These are phyloP conservation scores for Gari tellinella DNA, from an alignment of 2,888 invertebrate species.

Conservation along the genomic window DNA sequence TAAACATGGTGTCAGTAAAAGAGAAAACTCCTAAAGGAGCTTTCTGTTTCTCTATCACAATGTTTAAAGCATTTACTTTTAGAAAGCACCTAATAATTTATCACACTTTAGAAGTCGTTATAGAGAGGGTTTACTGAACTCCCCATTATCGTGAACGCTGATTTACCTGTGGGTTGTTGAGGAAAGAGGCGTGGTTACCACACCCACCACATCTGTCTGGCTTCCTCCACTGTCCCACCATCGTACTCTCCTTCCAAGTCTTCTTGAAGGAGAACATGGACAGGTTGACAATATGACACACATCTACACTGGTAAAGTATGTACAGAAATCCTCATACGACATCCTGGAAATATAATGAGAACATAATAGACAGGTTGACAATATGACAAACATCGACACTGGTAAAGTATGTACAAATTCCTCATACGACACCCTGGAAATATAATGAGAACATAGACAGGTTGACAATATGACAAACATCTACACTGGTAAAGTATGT, in stretches of 20 bases:
- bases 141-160: not conserved
- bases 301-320: constrained; percentile 86
- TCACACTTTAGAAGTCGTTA: no score
- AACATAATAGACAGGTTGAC: constrained; percentile 86
- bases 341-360: constrained; percentile 85
- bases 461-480: no score
- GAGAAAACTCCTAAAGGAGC: no score
- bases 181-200: constrained; percentile 84
- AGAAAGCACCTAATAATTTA: no score
- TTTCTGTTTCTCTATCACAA: no score
- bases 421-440: constrained; percentile 87
- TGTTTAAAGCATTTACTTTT: no score
- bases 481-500: no score
- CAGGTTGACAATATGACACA: constrained; percentile 87
- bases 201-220: constrained; percentile 86
- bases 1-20: no score
- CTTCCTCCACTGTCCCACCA: constrained; percentile 85
- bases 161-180: constrained; percentile 74
- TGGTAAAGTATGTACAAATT: constrained; percentile 87
- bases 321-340: constrained; percentile 87
- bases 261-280: constrained; percentile 85
- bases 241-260: constrained; percentile 85
- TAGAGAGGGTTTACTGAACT: no score
- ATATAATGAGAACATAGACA: not conserved
- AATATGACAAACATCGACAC: constrained; percentile 86